Evolutionary conservation across 2,797 vertebrate genomes (phyloP).

Genomic region (Hemitrygon akajei): DNA sequence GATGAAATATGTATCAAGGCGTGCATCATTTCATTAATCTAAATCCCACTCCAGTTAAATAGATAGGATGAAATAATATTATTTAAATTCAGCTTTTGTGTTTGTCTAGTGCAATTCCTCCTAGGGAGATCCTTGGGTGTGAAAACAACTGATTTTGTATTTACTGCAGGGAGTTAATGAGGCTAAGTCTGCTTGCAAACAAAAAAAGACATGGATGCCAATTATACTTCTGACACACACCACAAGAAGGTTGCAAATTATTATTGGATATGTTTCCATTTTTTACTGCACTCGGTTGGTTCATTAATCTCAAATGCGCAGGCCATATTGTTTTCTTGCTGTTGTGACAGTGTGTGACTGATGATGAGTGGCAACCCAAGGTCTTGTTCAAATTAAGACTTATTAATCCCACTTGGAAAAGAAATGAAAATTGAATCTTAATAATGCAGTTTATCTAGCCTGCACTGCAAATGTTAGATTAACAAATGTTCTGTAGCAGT

Average conservation of each 20-base stretch:
- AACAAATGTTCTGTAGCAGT: background rate
- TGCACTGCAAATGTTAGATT: background rate
- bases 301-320: constrained; percentile 10
- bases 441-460: background rate
- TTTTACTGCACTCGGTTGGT: background rate
- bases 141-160: background rate
- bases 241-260: constrained; percentile 11
- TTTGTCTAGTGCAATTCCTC: background rate
- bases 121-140: background rate
- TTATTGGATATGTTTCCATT: background rate
- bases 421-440: constrained; percentile 15
- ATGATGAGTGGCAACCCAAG: background rate
- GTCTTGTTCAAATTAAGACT: background rate
- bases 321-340: background rate
- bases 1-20: background rate
- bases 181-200: background rate
- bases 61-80: background rate
- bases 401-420: constrained; percentile 20
- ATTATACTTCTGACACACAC: background rate
- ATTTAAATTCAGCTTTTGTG: background rate
- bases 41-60: background rate
- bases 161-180: constrained; percentile 20
- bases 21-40: background rate
- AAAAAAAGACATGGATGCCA: constrained; percentile 18
- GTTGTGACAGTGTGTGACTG: background rate